Evolutionary conservation across 2,888 invertebrate species (phyloP).

Genomic region (Argynnis bischoffii): DNA sequence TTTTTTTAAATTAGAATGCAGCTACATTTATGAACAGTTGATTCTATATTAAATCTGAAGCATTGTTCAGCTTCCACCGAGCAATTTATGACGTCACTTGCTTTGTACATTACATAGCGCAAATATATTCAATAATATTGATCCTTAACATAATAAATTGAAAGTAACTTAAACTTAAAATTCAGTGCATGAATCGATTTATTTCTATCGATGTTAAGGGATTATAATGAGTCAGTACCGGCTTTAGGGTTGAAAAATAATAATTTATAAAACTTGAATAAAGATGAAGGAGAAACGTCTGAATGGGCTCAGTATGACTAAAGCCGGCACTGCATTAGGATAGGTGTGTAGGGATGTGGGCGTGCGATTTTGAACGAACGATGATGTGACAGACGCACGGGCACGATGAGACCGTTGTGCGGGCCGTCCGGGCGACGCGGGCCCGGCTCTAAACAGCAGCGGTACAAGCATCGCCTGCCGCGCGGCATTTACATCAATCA

Average conservation of each 20-base stretch:
- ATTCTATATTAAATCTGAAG: too few relatives aligned
- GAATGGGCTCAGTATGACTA: not conserved
- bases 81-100: not conserved
- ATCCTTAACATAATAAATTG: not conserved
- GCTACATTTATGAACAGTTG: not conserved
- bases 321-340: constrained; percentile 9
- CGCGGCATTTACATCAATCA: constrained; percentile 98
- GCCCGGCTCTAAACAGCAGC: constrained; percentile 75
- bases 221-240: not conserved
- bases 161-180: not conserved
- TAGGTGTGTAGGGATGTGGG: constrained; percentile 8
- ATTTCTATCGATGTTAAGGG: not conserved
- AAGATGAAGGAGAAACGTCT: too few relatives aligned
- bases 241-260: constrained; percentile 6
- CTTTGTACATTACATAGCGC: not conserved
- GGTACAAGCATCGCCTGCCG: constrained; percentile 93
- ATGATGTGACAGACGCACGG: constrained; percentile 87
- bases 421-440: constrained; percentile 85
- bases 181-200: not conserved
- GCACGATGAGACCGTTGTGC: constrained; percentile 89
- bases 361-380: constrained; percentile 47
- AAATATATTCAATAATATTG: not conserved
- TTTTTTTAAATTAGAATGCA: not conserved
- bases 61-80: constrained; percentile 1
- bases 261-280: not conserved